A percentile compares a stretch with the other conserved stretches of the same genome.
Conservation (phyloP, 1,140 invertebrate species). For the Apis laboriosa region DNA sequence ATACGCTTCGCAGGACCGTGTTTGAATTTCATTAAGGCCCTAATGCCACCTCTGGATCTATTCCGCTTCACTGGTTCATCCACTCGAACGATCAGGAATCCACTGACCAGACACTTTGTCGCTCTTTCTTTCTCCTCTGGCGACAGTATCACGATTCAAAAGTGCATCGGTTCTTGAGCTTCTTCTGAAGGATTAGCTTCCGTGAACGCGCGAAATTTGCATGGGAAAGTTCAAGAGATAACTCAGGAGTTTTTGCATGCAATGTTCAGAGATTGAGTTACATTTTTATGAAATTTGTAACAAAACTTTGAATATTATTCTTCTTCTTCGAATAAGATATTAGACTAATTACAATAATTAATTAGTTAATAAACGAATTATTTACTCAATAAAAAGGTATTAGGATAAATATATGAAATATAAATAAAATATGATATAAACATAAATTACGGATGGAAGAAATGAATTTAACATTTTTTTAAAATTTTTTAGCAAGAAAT, state of each 20-base stretch:
- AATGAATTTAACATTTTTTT: too few relatives aligned
- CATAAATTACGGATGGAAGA: too few relatives aligned
- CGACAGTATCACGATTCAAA: conserved; percentile 21
- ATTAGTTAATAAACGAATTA: too few relatives aligned
- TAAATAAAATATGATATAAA: too few relatives aligned
- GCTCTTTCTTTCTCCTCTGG: background rate
- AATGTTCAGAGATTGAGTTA: background rate
- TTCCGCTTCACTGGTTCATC: conserved; percentile 43
- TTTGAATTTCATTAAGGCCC: conserved; percentile 62
- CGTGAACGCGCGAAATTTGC: background rate
- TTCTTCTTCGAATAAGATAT: too few relatives aligned
- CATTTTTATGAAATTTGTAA: background rate
- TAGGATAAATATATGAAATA: too few relatives aligned
- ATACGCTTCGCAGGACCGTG: conserved; percentile 49
- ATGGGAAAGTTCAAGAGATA: conserved; percentile 26
- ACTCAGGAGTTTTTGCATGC: background rate
- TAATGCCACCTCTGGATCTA: conserved; percentile 45
- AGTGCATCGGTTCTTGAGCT: background rate
- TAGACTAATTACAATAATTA: too few relatives aligned
- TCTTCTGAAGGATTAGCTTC: conserved; percentile 15
- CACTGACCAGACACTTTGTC: background rate
- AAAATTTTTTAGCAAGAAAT: too few relatives aligned
- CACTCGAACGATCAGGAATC: conserved; percentile 49
- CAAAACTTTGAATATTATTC: too few relatives aligned
- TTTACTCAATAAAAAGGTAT: too few relatives aligned